Conservation (phyloP, 2,797 vertebrate species). For the Tiaroga cobitis region DNA sequence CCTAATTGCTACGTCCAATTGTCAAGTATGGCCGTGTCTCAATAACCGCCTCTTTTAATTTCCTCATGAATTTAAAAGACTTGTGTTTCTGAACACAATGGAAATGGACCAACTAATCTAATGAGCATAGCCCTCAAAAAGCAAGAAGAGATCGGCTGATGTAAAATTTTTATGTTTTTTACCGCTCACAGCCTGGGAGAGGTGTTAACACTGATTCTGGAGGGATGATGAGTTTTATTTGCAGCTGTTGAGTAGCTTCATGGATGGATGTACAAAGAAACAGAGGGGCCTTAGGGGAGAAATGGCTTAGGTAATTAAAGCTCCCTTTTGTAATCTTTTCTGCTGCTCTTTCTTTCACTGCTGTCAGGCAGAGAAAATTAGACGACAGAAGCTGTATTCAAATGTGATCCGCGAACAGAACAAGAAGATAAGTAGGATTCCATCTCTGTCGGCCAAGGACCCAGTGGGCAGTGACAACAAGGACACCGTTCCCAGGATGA, state of each 20-base stretch:
- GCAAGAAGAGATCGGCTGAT: conserved; percentile 33
- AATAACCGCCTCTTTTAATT: conserved; percentile 47
- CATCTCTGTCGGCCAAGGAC: conserved; percentile 71
- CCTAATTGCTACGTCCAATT: conserved; percentile 52
- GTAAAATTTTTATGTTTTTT: conserved; percentile 39
- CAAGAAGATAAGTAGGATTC: conserved; percentile 76
- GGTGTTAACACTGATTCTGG: conserved; percentile 71
- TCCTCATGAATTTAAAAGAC: conserved; percentile 64
- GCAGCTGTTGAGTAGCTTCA: conserved; percentile 67
- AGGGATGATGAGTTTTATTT: conserved; percentile 71
- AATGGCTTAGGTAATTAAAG: conserved; percentile 79
- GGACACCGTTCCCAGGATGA: conserved; percentile 76
- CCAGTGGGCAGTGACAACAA: conserved; percentile 65
- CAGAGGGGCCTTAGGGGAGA: conserved; percentile 71
- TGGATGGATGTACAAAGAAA: conserved; percentile 64
- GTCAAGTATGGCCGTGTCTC: conserved; percentile 47
- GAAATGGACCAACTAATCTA: conserved; percentile 71
- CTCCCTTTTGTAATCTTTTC: conserved; percentile 71
- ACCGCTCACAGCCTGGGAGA: conserved; percentile 54
- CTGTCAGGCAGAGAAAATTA: conserved; percentile 86
- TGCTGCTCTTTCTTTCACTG: conserved; percentile 66
- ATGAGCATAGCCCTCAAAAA: conserved; percentile 64
- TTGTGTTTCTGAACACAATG: conserved; percentile 61
- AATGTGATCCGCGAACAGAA: conserved; percentile 85
- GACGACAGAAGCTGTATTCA: conserved; percentile 87